These are phyloP conservation scores for Pterobdella sp. DNA, from an alignment of 2,888 invertebrate species.

Conservation along the genomic window DNA sequence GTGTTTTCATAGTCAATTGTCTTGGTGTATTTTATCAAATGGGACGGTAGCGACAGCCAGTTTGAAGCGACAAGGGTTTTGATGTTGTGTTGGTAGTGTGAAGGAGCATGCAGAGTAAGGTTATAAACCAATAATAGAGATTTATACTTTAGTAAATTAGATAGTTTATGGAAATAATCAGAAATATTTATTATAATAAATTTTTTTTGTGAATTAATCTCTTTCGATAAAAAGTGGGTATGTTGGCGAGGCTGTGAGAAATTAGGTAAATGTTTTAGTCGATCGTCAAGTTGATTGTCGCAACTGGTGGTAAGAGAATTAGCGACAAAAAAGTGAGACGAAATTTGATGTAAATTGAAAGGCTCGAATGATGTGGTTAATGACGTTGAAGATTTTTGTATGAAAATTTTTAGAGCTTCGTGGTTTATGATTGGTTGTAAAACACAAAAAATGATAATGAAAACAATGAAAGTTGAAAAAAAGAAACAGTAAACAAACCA, in stretches of 20 bases:
- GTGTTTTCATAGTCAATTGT: not conserved
- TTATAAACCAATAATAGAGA: not conserved
- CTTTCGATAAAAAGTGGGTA: not conserved
- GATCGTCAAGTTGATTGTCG: not conserved
- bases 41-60: not conserved
- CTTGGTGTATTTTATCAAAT: not conserved
- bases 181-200: not conserved
- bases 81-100: not conserved
- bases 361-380: not conserved
- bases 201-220: not conserved
- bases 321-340: not conserved
- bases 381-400: not conserved
- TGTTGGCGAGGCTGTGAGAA: not conserved
- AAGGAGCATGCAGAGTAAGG: not conserved
- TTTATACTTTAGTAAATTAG: not conserved
- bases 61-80: not conserved
- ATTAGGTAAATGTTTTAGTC: not conserved
- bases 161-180: not conserved
- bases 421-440: not conserved
- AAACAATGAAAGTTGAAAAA: not conserved
- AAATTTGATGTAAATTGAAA: not conserved
- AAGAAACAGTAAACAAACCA: not conserved
- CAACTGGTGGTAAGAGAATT: not conserved
- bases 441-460: not conserved
- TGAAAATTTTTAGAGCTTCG: not conserved